These are phyloP conservation scores for Thaumetopoea pityocampa DNA, from an alignment of 1,140 invertebrate species.

Conservation along the genomic window DNA sequence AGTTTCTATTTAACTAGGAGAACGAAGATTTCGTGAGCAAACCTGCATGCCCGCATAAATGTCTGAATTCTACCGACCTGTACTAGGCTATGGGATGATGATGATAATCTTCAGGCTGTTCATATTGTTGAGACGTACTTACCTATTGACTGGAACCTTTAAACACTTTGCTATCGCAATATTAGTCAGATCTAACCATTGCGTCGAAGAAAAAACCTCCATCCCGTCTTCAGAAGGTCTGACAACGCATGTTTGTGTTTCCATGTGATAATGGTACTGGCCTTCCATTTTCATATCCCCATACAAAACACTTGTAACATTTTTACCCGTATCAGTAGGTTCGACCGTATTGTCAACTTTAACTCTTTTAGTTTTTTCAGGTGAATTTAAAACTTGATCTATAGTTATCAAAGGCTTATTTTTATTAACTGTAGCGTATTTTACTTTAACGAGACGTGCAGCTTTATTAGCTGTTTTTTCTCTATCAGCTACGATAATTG, in stretches of 20 bases:
- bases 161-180: conserved; percentile 77
- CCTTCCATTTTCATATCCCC: conserved; percentile 44
- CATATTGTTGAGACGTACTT: too few species aligned
- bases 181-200: conserved; percentile 81
- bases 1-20: too few species aligned
- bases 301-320: conserved; percentile 50
- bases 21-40: too few species aligned
- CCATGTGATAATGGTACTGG: conserved; percentile 74
- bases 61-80: too few species aligned
- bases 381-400: conserved; percentile 50
- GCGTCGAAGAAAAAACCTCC: conserved; percentile 79
- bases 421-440: conserved; percentile 70
- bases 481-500: conserved; percentile 83
- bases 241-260: conserved; percentile 79
- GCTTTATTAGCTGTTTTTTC: conserved; percentile 80
- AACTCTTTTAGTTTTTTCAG: conserved; percentile 41
- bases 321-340: conserved; percentile 50
- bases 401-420: conserved; percentile 49
- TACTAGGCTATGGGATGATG: too few species aligned
- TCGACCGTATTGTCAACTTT: conserved; percentile 34
- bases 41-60: too few species aligned
- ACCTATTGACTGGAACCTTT: conserved; percentile 68
- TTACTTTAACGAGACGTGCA: conserved; percentile 81
- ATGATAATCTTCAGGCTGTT: too few species aligned
- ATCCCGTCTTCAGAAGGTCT: conserved; percentile 81